These are phyloP conservation scores for Galaxea fascicularis DNA, from an alignment of 92 coral and sea anemone species.

Conservation along the genomic window DNA sequence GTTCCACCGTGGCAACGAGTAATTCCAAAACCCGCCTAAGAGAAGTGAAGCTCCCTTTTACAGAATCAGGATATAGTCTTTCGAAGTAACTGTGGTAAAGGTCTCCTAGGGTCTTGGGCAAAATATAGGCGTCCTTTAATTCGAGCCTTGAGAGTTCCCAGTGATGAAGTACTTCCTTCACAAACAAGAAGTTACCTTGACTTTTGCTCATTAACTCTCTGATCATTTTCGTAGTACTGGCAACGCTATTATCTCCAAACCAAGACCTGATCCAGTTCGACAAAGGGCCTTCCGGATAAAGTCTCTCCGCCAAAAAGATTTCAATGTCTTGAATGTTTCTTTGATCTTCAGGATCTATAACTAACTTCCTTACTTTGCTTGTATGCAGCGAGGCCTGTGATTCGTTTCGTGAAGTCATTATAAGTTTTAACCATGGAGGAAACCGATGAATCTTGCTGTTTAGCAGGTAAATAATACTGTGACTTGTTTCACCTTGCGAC, in stretches of 20 bases:
- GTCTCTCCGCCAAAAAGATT: conserved; percentile 36
- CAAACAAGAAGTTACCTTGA: conserved; percentile 81
- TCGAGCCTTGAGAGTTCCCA: conserved; percentile 11
- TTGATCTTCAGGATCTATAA: conserved; percentile 58
- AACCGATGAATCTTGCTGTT: conserved; percentile 55
- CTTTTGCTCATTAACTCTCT: conserved; percentile 61
- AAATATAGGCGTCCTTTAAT: not conserved
- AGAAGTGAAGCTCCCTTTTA: conserved; percentile 22
- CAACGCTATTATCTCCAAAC: conserved; percentile 10
- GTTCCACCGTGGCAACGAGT: conserved; percentile 60
- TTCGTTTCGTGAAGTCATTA: conserved; percentile 78
- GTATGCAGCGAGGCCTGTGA: conserved; percentile 34
- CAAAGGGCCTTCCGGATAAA: conserved; percentile 17
- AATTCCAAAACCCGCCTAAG: conserved; percentile 61
- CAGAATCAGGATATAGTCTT: conserved; percentile 4
- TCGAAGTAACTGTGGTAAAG: conserved; percentile 25
- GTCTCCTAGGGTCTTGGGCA: conserved; percentile 21
- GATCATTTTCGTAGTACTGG: conserved; percentile 15
- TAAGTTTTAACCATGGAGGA: conserved; percentile 85
- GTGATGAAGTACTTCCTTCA: conserved; percentile 63
- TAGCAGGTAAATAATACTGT: conserved; percentile 64
- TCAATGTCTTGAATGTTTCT: conserved; percentile 75
- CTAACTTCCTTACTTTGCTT: conserved; percentile 38
- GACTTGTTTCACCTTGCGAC: conserved; percentile 17
- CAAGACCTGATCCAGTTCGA: not conserved